Evolutionary conservation across 2,888 invertebrate species (phyloP).

Genomic region (Cephus sareptanus): DNA sequence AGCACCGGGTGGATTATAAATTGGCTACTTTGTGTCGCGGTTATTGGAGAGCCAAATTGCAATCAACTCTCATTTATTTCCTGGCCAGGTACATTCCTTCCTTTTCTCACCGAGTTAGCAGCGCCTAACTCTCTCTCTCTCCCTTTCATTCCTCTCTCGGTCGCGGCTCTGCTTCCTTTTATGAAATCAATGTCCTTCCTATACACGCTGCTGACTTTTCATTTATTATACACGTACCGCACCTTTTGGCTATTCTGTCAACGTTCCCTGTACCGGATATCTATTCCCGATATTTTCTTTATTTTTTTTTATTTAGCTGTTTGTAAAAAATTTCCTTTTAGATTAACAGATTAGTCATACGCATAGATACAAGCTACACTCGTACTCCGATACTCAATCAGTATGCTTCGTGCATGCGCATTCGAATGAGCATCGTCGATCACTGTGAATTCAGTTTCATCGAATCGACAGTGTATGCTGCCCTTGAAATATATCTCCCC

Average conservation of each 20-base stretch:
- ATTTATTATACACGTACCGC: neutral
- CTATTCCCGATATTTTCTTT: neutral
- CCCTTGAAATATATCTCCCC: neutral
- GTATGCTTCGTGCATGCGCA: neutral
- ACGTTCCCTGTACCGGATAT: neutral
- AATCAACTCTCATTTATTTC: slow-evolving; percentile 52
- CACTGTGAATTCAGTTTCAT: neutral
- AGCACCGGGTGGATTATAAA: slow-evolving; percentile 44
- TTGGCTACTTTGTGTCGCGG: slow-evolving; percentile 52
- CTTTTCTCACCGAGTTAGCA: neutral
- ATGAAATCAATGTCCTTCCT: neutral
- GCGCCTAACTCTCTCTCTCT: neutral
- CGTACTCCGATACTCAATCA: neutral
- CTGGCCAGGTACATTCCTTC: neutral
- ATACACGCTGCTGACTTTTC: neutral
- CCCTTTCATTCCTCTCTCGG: neutral
- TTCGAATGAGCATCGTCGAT: neutral
- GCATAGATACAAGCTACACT: neutral
- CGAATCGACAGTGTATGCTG: neutral
- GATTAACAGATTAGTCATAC: neutral
- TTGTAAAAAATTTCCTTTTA: neutral
- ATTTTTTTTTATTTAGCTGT: neutral
- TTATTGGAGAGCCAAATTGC: slow-evolving; percentile 54
- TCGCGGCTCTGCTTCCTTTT: neutral
- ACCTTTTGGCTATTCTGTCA: neutral